Evolutionary conservation across 2,797 vertebrate species (phyloP), one percentile per base, ranked within the genome.

Genomic region (Gadopsis marmoratus): DNA sequence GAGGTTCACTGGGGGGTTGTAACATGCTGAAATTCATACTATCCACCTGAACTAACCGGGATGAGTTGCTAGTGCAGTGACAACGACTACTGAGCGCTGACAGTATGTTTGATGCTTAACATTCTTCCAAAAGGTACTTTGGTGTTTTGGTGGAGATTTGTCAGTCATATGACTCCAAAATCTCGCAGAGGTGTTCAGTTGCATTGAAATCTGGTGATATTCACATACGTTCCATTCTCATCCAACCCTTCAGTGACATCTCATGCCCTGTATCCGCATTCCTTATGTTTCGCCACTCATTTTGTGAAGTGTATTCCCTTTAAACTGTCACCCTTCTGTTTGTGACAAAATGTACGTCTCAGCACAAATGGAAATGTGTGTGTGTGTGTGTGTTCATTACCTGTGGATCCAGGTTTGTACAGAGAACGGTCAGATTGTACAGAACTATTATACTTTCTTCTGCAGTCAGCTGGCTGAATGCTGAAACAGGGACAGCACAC

Each of bases 401-500:
- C 91, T 93, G 84, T 26, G 91, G 82, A 76, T 94, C 83, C 41
- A 90, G 31, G 23, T 87, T 0, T 7, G 33, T 41, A 23, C 95
- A 96, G 63, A 78, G 0, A 0, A 21, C 39, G 21, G 79, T 86
- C 21, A 96, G 59, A 62, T 87, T 89, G 6, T 71, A 0, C 5
- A 94, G 86, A 58, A 95, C 1, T 0, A 59, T 45, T 0, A 73
- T 0, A 59, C 12, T 90, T 58, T 94, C 0, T 1, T 1, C 1
- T 8, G 12, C 0, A 12, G 12, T 87, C 67, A 96, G 83, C 54
- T 92, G 88, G 21, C 0, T 64, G 78, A 93, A 96, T 0, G 93
- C 92, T 1, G 21, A 21, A 0, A 83, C 92, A 0, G 94, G 94
- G 70, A 85, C 93, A 0, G 17, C 41, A 37, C 95, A 95, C 3